Evolutionary conservation across 2,888 invertebrate genomes (phyloP), one percentile per base, ranked within the genome.

Genomic region (Plusia festucae): DNA sequence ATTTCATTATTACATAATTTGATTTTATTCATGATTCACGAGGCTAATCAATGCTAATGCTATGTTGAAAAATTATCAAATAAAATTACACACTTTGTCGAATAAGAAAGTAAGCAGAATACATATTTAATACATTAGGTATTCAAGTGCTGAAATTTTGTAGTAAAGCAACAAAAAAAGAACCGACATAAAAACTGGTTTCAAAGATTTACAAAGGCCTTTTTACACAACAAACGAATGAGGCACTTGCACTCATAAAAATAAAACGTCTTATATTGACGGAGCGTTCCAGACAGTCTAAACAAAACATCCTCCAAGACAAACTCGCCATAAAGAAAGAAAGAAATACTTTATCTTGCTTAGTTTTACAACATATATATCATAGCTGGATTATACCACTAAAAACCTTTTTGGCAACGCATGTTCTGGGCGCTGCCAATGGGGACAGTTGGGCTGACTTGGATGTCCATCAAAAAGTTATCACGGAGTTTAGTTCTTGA

Each of bases 401-500:
- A 76, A 76, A 82, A 82, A 72, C 81, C 72, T 78, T 78, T 81
- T 78, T 81, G 81, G 81, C 81, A 82, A 68, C 68, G 65, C 58
- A 44, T 65, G 67, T 68, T 60, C 79, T 62, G 73, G 53, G 24
- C 30, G 59, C 70, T 87, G 87, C 87, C 87, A 88, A 87, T 70
- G 78, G 68, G 82, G 74, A 78, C 82, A 78, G 79, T 79, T 68
- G 66, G 68, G 79, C 62, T 55, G 54, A 79, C 78, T 77, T 80
- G 81, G 72, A 81, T 81, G 85, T 88, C 83, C 84, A 86, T 87
- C 84, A 86, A 81, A 82, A 84, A 78, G 74, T 83, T 79, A 76
- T 79, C 75, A 79, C 63, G 5, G 61, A 71, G 54, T 68, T 70
- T 62, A 60, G 60, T 68, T 61, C 60, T 80, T 78, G 54, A 81